phyloP scores from a whole-genome alignment of 2,888 invertebrate species.

The Agrypnus murinus region DNA sequence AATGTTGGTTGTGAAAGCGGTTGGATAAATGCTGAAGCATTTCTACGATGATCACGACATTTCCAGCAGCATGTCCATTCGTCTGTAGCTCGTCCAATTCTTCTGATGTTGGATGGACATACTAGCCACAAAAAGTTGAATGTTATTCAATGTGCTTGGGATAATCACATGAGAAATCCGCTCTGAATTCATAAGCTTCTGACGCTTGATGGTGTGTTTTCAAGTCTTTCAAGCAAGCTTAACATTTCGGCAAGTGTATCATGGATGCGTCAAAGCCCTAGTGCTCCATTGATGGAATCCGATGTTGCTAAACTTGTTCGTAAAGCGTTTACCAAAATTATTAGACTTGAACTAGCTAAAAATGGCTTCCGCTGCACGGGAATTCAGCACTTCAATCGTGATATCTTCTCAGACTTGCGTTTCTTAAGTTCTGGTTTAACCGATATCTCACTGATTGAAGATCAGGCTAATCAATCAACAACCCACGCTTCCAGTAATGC shows the following conservation, averaged over 20 bases:
- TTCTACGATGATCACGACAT: too few species aligned
- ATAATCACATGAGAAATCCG: constrained; percentile 49
- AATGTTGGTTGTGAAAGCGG: too few species aligned
- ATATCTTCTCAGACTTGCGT: constrained; percentile 52
- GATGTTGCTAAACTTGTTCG: constrained; percentile 53
- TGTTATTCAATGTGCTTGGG: not conserved
- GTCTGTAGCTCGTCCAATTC: too few species aligned
- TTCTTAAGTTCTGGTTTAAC: constrained; percentile 39
- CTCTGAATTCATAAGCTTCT: constrained; percentile 56
- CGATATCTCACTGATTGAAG: too few species aligned
- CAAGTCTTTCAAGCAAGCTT: constrained; percentile 51
- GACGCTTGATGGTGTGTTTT: constrained; percentile 49
- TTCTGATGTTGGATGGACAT: too few species aligned
- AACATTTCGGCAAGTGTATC: not conserved
- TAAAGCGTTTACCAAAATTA: constrained; percentile 50
- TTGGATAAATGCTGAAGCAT: too few species aligned
- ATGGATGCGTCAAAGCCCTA: constrained; percentile 54
- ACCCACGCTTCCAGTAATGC: too few species aligned
- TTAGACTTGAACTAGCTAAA: constrained; percentile 18
- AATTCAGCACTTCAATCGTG: constrained; percentile 61
- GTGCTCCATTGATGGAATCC: constrained; percentile 50
- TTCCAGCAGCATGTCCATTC: too few species aligned
- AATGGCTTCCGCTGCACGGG: constrained; percentile 62
- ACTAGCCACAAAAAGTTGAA: too few species aligned
- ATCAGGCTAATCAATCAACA: too few species aligned